phyloP scores from a whole-genome alignment of 2,888 invertebrate species.

The Bombyx huttoni region DNA sequence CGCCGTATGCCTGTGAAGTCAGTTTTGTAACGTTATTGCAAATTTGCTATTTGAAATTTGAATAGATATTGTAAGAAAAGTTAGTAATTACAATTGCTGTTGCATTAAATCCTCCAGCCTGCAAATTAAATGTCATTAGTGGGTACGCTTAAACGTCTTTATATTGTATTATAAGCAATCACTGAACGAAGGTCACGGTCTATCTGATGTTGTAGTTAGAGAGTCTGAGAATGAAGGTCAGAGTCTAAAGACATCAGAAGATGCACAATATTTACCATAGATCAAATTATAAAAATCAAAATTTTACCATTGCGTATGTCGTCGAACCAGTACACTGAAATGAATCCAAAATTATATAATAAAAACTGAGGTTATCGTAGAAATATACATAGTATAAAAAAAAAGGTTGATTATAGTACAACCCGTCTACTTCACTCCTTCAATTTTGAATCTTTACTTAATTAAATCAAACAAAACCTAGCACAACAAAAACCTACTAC shows the following conservation, averaged over 20 bases:
- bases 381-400: too few relatives aligned
- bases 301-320: slow-evolving; percentile 24
- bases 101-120: slow-evolving; percentile 36
- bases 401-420: too few relatives aligned
- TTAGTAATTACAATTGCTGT: slow-evolving; percentile 24
- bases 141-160: neutral
- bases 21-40: neutral
- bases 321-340: slow-evolving; percentile 19
- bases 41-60: neutral
- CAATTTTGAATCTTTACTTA: too few relatives aligned
- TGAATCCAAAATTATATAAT: neutral
- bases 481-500: too few relatives aligned
- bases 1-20: slow-evolving; percentile 18
- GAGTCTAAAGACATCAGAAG: neutral
- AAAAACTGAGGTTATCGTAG: neutral
- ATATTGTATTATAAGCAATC: neutral
- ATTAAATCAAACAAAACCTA: too few relatives aligned
- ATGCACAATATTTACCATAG: neutral
- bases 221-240: too few relatives aligned
- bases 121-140: slow-evolving; percentile 7
- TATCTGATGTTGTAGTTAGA: too few relatives aligned
- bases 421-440: too few relatives aligned
- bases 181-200: too few relatives aligned
- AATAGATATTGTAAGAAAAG: neutral
- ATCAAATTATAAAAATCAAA: neutral